phyloP scores from a whole-genome alignment of 2,797 vertebrate species.

The Notoglanidium macrostoma region DNA sequence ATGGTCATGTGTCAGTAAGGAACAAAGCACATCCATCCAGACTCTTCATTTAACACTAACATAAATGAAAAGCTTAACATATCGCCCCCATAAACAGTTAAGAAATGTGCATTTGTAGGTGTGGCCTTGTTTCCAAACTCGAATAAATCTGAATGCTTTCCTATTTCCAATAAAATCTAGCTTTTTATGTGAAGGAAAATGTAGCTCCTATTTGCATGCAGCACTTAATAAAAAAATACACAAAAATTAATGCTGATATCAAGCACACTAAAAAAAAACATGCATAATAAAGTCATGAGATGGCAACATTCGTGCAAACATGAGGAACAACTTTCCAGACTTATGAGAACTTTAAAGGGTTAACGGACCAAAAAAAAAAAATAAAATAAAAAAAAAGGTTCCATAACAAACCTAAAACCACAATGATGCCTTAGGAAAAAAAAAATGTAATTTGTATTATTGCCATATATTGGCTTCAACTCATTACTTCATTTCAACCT shows the following conservation, averaged over 20 bases:
- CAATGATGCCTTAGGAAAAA: neutral
- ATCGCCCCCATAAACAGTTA: neutral
- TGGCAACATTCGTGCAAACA: neutral
- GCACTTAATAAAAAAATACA: neutral
- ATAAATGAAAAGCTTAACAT: neutral
- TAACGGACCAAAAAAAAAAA: neutral
- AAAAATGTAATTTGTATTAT: neutral
- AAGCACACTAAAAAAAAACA: neutral
- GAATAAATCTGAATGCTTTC: neutral
- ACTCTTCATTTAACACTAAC: neutral
- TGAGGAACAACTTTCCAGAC: neutral
- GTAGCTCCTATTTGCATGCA: neutral
- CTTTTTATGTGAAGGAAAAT: neutral
- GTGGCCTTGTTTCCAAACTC: neutral
- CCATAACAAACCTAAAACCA: neutral
- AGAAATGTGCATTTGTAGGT: neutral
- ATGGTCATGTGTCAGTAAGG: neutral
- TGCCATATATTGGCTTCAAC: neutral
- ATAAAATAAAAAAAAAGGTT: no score
- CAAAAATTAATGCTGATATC: constrained; percentile 1
- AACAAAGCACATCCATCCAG: neutral
- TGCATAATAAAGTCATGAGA: neutral
- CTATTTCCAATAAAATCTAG: neutral
- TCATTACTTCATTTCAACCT: neutral
- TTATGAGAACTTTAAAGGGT: neutral